phyloP scores from a whole-genome alignment of 2,113 vertebrate species.

The Boleophthalmus pectinirostris region DNA sequence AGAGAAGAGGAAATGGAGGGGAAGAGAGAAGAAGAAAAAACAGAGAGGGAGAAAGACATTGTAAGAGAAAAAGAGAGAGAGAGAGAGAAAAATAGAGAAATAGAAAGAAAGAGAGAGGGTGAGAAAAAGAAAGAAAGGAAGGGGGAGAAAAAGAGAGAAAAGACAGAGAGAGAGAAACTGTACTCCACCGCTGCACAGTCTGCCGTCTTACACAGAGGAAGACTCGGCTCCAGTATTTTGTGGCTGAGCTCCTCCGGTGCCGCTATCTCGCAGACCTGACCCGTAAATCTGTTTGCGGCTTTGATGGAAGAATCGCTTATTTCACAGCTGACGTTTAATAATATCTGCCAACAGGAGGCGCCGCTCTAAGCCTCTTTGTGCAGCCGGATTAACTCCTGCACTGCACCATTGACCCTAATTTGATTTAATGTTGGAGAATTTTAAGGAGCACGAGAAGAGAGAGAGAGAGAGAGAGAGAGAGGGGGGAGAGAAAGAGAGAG shows the following conservation, averaged over 20 bases:
- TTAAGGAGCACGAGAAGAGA: conserved; percentile 59
- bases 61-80: too few relatives aligned
- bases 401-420: conserved; percentile 79
- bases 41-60: too few relatives aligned
- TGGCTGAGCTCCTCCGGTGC: conserved; percentile 19
- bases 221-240: conserved; percentile 10
- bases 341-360: conserved; percentile 72
- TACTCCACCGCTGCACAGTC: conserved; percentile 11
- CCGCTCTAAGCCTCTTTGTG: conserved; percentile 80
- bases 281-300: conserved; percentile 57
- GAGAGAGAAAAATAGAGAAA: too few relatives aligned
- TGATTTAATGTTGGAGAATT: conserved; percentile 80
- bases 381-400: conserved; percentile 74
- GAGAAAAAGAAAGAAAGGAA: too few relatives aligned
- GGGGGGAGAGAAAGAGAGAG: conserved; percentile 53
- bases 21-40: too few relatives aligned
- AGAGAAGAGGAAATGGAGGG: too few relatives aligned
- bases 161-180: too few relatives aligned
- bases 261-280: conserved; percentile 43
- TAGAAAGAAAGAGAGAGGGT: too few relatives aligned
- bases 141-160: too few relatives aligned
- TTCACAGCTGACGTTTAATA: conserved; percentile 78
- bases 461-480: conserved; percentile 34
- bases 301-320: conserved; percentile 74
- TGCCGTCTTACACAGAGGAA: conserved; percentile 9